phyloP scores from a whole-genome alignment of 2,888 invertebrate genomes.

The Dendrolimus houi region DNA sequence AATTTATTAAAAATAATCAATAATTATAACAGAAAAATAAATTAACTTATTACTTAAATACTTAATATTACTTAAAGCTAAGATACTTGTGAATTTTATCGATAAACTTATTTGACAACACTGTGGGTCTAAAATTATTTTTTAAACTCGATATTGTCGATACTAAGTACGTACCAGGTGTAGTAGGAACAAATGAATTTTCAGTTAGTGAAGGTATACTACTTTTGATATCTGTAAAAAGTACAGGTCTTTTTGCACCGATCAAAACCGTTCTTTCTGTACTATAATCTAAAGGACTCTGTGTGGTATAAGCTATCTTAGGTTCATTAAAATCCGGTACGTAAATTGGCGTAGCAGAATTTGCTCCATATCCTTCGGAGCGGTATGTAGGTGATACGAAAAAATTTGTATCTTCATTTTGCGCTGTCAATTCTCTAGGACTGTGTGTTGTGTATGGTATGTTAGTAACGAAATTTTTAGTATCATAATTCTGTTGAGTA shows the following conservation, averaged over 20 bases:
- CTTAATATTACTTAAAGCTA: conserved; percentile 28
- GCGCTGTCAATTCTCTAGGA: conserved; percentile 27
- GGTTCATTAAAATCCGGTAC: not conserved
- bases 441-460: not conserved
- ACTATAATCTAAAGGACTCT: conserved; percentile 19
- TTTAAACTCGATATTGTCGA: conserved; percentile 51
- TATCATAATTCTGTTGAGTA: conserved; percentile 19
- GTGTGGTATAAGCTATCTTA: conserved; percentile 22
- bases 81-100: conserved; percentile 62
- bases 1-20: not conserved
- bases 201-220: conserved; percentile 19
- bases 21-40: conserved; percentile 9
- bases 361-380: not conserved
- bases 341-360: not conserved
- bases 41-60: conserved; percentile 15
- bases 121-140: conserved; percentile 26
- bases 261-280: conserved; percentile 44
- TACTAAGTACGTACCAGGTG: conserved; percentile 38
- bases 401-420: conserved; percentile 4
- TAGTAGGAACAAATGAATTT: conserved; percentile 20
- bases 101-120: conserved; percentile 46
- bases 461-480: not conserved
- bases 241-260: conserved; percentile 29
- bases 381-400: not conserved
- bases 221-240: conserved; percentile 42